Percentiles rank a stretch among this genome's conserved stretches.
phyloP scores from a whole-genome alignment of 2,113 vertebrate genomes.

The Tylochromis polylepis region DNA sequence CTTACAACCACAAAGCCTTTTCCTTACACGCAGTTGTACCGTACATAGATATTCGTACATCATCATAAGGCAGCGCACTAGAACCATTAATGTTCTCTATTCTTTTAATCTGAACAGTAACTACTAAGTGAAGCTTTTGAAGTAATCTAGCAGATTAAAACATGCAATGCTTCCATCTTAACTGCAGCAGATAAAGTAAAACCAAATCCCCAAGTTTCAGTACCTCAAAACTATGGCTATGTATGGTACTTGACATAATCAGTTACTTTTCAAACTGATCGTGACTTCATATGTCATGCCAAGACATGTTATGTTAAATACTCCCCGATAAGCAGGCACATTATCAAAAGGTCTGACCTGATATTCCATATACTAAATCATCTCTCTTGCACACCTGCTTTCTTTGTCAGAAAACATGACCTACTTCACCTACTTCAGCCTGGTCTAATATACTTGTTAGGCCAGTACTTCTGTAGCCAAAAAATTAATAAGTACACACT shows the following conservation, averaged over 20 bases:
- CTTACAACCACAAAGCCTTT: background rate
- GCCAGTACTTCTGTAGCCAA: background rate
- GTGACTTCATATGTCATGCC: background rate
- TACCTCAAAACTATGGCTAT: background rate
- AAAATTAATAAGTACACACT: background rate
- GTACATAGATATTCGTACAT: background rate
- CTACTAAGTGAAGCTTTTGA: background rate
- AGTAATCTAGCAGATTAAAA: background rate
- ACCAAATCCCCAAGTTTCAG: background rate
- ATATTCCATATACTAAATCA: slow-evolving; percentile 37
- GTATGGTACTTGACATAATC: background rate
- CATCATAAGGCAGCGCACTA: background rate
- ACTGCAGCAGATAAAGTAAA: background rate
- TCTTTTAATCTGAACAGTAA: background rate
- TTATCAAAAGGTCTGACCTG: slow-evolving; percentile 63
- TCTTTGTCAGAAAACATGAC: background rate
- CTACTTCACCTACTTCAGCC: background rate
- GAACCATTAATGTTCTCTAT: background rate
- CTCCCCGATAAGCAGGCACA: slow-evolving; percentile 19
- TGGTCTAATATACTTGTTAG: background rate
- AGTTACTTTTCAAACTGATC: background rate
- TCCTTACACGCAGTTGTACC: background rate
- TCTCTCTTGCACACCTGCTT: background rate
- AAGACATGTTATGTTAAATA: background rate
- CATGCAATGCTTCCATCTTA: background rate